Evolutionary conservation across 2,113 vertebrate genomes (phyloP).

Genomic region (Andinoacara biseriatus): DNA sequence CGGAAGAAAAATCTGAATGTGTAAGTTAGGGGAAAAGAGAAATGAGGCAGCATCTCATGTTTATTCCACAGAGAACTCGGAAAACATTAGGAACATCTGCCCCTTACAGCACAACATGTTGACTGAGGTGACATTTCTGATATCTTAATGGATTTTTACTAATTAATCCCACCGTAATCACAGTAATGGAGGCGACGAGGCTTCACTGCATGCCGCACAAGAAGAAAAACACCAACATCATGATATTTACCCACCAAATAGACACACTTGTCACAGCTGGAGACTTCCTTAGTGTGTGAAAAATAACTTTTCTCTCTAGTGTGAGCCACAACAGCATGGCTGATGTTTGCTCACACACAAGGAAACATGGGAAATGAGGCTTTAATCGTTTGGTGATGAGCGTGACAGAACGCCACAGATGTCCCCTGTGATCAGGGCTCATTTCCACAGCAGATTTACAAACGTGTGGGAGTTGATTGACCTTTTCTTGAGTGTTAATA

Average conservation of each 20-base stretch:
- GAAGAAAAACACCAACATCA: neutral
- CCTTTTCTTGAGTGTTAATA: neutral
- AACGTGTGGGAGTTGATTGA: slow-evolving; percentile 6
- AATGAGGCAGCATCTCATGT: neutral
- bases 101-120: neutral
- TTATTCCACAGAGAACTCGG: neutral
- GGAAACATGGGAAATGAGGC: slow-evolving; percentile 19
- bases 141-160: neutral
- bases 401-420: slow-evolving; percentile 9
- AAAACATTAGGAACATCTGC: slow-evolving; percentile 40
- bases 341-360: slow-evolving; percentile 48
- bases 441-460: neutral
- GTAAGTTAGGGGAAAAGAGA: neutral
- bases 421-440: neutral
- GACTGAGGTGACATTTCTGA: slow-evolving; percentile 16
- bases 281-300: slow-evolving; percentile 14
- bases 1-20: neutral
- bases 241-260: neutral
- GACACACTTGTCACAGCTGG: slow-evolving; percentile 29
- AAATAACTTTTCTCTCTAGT: slow-evolving; percentile 11
- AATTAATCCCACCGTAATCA: slow-evolving; percentile 12
- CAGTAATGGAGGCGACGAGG: neutral
- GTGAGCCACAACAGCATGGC: neutral
- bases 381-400: slow-evolving; percentile 2
- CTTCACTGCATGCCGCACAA: neutral